phyloP scores from a whole-genome alignment of 1,140 invertebrate genomes.

The Tetranychus cinnabarinus region DNA sequence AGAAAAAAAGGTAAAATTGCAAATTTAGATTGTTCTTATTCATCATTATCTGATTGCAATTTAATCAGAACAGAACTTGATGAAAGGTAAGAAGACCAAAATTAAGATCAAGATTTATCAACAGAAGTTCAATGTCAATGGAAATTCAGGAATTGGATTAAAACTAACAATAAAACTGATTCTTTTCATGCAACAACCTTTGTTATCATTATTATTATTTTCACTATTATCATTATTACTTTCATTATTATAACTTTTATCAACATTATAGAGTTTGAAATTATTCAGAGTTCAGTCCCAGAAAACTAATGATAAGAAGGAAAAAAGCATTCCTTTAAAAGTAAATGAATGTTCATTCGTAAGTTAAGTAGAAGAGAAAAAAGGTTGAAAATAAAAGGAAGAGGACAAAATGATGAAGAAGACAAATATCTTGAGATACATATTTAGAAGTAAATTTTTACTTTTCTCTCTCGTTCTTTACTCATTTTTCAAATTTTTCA shows the following conservation, averaged over 20 bases:
- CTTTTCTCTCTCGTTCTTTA: no score
- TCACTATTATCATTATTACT: neutral
- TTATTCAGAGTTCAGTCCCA: neutral
- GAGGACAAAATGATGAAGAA: neutral
- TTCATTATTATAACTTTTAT: neutral
- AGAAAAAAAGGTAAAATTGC: no score
- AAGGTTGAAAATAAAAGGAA: neutral
- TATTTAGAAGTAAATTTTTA: neutral
- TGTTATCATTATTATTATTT: neutral
- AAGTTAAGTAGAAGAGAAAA: neutral
- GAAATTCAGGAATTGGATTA: no score
- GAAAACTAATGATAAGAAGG: neutral
- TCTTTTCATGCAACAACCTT: no score
- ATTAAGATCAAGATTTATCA: no score
- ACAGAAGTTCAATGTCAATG: no score
- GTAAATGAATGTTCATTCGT: neutral
- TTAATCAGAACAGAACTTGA: no score
- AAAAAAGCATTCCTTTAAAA: neutral
- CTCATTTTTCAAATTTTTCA: no score
- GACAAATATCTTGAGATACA: neutral
- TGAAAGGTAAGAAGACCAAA: no score
- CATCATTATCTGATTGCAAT: no score
- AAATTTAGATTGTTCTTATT: no score
- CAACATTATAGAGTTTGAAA: neutral
- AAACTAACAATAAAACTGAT: no score